Conservation (phyloP, 2,113 vertebrate species). For the Spilogale gracilis region DNA sequence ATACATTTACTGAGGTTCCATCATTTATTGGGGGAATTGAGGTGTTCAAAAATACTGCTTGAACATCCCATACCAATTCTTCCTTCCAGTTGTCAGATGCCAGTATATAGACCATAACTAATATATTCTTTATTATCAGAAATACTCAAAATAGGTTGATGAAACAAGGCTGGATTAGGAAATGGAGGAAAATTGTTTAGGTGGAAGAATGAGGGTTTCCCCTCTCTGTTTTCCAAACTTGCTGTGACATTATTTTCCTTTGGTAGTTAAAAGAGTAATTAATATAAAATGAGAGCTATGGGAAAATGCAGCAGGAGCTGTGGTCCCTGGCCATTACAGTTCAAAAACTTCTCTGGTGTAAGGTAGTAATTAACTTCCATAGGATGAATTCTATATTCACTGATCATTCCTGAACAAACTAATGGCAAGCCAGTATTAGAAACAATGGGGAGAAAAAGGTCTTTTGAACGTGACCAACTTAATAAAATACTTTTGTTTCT, state of each 20-base stretch:
- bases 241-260: neutral
- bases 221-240: neutral
- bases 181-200: neutral
- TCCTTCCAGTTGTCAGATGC: neutral
- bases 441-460: neutral
- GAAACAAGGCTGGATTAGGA: neutral
- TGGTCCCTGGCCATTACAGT: rapidly evolving
- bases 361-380: neutral
- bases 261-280: neutral
- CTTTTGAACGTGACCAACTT: neutral
- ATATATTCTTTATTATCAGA: neutral
- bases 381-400: neutral
- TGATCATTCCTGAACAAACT: neutral
- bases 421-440: neutral
- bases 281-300: neutral
- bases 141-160: neutral
- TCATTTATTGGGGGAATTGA: neutral
- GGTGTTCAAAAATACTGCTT: neutral
- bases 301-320: rapidly evolving
- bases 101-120: neutral
- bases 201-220: neutral
- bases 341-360: neutral
- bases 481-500: neutral
- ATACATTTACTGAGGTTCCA: neutral
- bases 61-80: neutral